Evolutionary conservation across 1,140 invertebrate species (phyloP).

Genomic region (Lethrus apterus): DNA sequence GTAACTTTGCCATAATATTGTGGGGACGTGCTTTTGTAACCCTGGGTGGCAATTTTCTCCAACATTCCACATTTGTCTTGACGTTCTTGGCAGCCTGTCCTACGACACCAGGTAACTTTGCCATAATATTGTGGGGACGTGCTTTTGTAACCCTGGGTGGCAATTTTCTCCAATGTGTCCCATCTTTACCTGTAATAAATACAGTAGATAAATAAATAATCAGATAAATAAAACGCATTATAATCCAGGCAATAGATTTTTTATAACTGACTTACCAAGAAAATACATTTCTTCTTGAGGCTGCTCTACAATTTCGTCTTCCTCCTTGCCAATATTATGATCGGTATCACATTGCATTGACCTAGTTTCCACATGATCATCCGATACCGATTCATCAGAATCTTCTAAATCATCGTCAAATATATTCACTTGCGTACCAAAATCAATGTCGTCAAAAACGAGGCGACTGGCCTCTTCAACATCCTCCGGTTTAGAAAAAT

Average conservation of each 20-base stretch:
- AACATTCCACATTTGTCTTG: constrained; percentile 14
- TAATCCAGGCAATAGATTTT: not conserved
- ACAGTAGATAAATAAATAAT: too few species aligned
- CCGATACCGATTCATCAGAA: constrained; percentile 17
- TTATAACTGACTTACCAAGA: constrained; percentile 10
- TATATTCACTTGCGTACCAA: not conserved
- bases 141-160: not conserved
- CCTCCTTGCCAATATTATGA: constrained; percentile 12
- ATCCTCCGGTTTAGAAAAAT: not conserved
- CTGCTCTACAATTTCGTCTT: constrained; percentile 9
- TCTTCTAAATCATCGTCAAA: constrained; percentile 13
- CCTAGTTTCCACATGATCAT: constrained; percentile 17
- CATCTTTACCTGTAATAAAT: constrained; percentile 8
- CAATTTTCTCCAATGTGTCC: constrained; percentile 8
- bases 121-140: constrained; percentile 14
- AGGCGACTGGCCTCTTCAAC: not conserved
- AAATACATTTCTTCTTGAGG: constrained; percentile 15
- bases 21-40: constrained; percentile 7
- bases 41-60: constrained; percentile 4
- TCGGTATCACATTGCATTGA: constrained; percentile 13
- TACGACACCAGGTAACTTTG: constrained; percentile 12
- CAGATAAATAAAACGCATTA: too few species aligned
- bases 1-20: constrained; percentile 14
- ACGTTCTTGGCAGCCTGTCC: constrained; percentile 10
- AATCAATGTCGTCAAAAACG: not conserved